These are phyloP conservation scores for Allophyes oxyacanthae DNA, from an alignment of 2,888 invertebrate genomes.

Conservation along the genomic window DNA sequence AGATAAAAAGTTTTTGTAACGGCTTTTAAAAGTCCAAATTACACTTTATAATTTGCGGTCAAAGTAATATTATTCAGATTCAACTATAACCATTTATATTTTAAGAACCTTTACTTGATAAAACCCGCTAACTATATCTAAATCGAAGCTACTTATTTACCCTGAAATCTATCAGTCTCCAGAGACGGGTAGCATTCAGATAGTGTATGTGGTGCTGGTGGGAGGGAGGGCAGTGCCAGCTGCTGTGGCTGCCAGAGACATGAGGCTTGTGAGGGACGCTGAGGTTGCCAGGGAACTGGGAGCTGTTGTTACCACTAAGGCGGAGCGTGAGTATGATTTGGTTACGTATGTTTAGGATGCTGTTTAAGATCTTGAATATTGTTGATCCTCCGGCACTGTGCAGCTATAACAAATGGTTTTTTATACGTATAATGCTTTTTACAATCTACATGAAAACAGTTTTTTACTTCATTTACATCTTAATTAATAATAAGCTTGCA, in stretches of 20 bases:
- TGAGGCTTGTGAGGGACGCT: constrained; percentile 93
- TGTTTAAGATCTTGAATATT: no score
- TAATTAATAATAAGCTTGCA: no score
- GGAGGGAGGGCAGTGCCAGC: constrained; percentile 94
- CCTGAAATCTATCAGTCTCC: constrained; percentile 66
- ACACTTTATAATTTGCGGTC: no score
- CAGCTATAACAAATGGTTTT: no score
- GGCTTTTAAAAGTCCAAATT: no score
- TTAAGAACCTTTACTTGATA: neutral
- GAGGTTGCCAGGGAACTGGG: constrained; percentile 94
- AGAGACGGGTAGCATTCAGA: constrained; percentile 89
- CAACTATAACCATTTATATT: no score
- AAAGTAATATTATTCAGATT: neutral
- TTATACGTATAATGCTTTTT: no score
- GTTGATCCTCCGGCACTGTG: no score
- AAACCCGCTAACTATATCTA: neutral
- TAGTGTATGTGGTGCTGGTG: constrained; percentile 95
- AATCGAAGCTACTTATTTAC: neutral
- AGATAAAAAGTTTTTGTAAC: no score
- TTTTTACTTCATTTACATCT: no score
- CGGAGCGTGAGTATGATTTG: constrained; percentile 92
- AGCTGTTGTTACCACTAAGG: constrained; percentile 94
- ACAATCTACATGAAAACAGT: no score
- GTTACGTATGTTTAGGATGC: no score
- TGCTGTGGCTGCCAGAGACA: constrained; percentile 94